Percentiles rank a stretch among this genome's conserved stretches.
Evolutionary conservation across 2,113 vertebrate species (phyloP).

Genomic region (Diphyllodes magnificus): DNA sequence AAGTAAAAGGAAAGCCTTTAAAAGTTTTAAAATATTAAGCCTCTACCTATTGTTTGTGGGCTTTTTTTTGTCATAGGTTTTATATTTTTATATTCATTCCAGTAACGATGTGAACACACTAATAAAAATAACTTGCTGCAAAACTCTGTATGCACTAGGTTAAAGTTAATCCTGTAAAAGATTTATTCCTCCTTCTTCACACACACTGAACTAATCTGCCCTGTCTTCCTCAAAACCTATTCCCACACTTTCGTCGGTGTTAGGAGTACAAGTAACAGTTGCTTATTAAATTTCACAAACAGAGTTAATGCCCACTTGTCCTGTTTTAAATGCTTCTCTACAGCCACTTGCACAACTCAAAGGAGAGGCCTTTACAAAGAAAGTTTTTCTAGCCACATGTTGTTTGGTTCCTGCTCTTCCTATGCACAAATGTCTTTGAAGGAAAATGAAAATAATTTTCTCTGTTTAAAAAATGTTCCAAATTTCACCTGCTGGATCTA

Average conservation of each 20-base stretch:
- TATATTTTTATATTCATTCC: not conserved
- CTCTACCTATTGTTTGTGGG: not conserved
- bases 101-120: not conserved
- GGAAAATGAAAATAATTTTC: not conserved
- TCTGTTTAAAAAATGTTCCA: not conserved
- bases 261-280: not conserved
- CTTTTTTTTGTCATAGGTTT: not conserved
- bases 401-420: not conserved
- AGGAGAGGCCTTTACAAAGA: not conserved
- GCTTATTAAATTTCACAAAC: not conserved
- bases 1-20: not conserved
- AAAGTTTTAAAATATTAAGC: not conserved
- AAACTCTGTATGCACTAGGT: not conserved
- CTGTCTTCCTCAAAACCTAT: not conserved
- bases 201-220: not conserved
- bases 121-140: not conserved
- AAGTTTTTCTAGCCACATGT: not conserved
- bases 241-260: not conserved
- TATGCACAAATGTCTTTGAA: not conserved
- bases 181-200: not conserved
- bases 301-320: not conserved
- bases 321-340: not conserved
- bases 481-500: not conserved
- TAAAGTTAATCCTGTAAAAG: not conserved
- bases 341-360: not conserved